Percentiles rank a stretch among this genome's conserved stretches.
These are phyloP conservation scores for Apamea sordens DNA, from an alignment of 2,888 invertebrate genomes.

Conservation along the genomic window DNA sequence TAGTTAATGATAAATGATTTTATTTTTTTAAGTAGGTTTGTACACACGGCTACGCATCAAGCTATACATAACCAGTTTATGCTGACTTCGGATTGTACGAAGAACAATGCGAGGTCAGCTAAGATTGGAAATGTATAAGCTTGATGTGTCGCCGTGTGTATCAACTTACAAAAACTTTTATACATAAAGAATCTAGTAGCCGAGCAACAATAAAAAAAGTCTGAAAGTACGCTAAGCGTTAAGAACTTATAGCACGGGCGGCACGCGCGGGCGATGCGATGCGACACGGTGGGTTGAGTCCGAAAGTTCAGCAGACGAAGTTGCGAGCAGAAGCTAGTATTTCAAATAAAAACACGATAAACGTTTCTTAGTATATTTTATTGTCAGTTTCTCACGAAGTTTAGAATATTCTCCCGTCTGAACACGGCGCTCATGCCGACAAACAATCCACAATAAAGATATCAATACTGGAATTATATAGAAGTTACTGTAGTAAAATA, in stretches of 20 bases:
- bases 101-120: too few species aligned
- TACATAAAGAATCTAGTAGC: too few species aligned
- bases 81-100: too few species aligned
- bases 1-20: too few species aligned
- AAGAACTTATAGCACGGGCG: not conserved
- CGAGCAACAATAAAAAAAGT: not conserved
- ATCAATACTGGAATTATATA: constrained; percentile 63
- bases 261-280: not conserved
- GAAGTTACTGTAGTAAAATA: constrained; percentile 57
- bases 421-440: constrained; percentile 30
- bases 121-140: too few species aligned
- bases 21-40: too few species aligned
- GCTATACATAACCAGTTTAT: too few species aligned
- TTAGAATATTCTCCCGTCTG: constrained; percentile 54
- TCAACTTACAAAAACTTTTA: too few species aligned
- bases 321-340: not conserved
- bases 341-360: constrained; percentile 49
- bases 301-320: not conserved
- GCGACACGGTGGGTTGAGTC: not conserved
- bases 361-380: constrained; percentile 72
- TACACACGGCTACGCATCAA: too few species aligned
- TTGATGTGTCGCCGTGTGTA: too few species aligned
- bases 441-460: constrained; percentile 57
- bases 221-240: not conserved
- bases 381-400: constrained; percentile 72